Evolutionary conservation across 2,797 vertebrate species (phyloP).

Genomic region (Apogon talboti): DNA sequence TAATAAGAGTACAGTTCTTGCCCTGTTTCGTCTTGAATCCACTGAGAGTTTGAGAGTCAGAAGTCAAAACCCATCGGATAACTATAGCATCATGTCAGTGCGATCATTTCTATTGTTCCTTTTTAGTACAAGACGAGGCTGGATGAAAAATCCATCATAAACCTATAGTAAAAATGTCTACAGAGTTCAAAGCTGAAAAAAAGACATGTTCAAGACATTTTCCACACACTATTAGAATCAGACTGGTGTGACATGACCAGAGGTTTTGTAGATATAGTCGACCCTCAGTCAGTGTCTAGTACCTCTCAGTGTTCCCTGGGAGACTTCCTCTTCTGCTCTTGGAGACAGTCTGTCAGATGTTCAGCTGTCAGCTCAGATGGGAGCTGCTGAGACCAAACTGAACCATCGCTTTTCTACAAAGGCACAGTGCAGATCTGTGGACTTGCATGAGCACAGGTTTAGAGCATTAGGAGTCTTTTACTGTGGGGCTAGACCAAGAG

Average conservation of each 20-base stretch:
- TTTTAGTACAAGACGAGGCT: not conserved
- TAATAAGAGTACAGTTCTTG: too few species aligned
- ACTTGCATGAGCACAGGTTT: slow-evolving; percentile 10
- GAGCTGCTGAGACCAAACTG: slow-evolving; percentile 28
- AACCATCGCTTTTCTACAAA: not conserved
- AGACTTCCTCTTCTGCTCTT: slow-evolving; percentile 24
- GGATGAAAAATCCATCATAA: not conserved
- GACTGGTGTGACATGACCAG: slow-evolving; percentile 16
- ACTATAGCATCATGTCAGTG: too few species aligned
- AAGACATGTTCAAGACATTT: not conserved
- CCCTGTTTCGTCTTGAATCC: too few species aligned
- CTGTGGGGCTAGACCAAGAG: not conserved
- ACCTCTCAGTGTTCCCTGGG: slow-evolving; percentile 19
- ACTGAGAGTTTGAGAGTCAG: too few species aligned
- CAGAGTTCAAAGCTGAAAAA: not conserved
- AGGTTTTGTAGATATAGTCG: slow-evolving; percentile 18
- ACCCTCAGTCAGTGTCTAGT: slow-evolving; percentile 6
- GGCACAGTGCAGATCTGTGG: slow-evolving; percentile 4
- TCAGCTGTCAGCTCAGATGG: slow-evolving; percentile 40
- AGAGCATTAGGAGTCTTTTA: not conserved
- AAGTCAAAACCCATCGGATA: too few species aligned
- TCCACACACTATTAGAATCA: slow-evolving; percentile 27
- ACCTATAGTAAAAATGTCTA: not conserved
- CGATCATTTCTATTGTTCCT: not conserved
- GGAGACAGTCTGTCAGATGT: slow-evolving; percentile 45